Evolutionary conservation across 2,888 invertebrate species (phyloP).

Genomic region (Galerucella pusilla): DNA sequence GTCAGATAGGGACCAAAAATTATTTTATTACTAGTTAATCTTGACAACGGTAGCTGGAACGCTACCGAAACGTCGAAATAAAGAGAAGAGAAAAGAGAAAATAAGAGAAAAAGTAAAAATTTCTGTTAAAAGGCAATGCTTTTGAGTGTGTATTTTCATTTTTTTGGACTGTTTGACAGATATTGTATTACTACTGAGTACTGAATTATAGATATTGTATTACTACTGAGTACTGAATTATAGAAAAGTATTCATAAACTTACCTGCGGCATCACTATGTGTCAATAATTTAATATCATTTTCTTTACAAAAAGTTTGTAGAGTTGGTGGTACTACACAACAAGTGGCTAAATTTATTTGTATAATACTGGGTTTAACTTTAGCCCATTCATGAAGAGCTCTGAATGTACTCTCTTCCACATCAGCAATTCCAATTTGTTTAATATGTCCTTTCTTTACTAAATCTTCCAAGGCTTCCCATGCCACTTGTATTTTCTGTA

Average conservation of each 20-base stretch:
- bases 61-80: no score
- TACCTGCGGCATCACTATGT: conserved; percentile 93
- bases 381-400: conserved; percentile 79
- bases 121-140: no score
- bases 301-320: conserved; percentile 90
- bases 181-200: no score
- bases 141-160: neutral
- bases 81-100: no score
- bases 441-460: conserved; percentile 72
- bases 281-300: conserved; percentile 94
- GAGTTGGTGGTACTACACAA: conserved; percentile 91
- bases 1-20: no score
- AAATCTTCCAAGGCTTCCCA: conserved; percentile 84
- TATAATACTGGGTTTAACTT: conserved; percentile 85
- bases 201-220: no score
- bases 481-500: conserved; percentile 77
- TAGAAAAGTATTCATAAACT: conserved; percentile 42
- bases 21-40: no score
- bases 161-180: neutral
- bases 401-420: conserved; percentile 85
- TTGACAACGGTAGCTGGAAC: no score
- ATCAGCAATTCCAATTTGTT: conserved; percentile 88
- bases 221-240: neutral
- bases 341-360: conserved; percentile 94
- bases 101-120: no score